These are phyloP conservation scores for Pseudococcus jackbeardsleyi DNA, from an alignment of 2,888 invertebrate genomes.

Conservation along the genomic window DNA sequence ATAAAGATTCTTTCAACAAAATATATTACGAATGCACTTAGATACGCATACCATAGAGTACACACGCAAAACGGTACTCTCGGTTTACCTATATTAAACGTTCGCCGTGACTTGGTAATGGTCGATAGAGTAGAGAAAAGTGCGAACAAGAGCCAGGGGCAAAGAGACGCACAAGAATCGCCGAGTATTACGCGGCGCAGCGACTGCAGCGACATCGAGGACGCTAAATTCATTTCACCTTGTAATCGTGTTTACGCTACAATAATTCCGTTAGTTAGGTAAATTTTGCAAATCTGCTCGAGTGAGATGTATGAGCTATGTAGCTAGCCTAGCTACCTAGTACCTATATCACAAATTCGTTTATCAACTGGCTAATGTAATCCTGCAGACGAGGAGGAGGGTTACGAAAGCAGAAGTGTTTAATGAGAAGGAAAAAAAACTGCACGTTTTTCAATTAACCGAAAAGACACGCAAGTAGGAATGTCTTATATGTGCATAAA, in stretches of 20 bases:
- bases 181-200: not conserved
- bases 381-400: not conserved
- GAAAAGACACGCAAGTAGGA: not conserved
- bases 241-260: slow-evolving; percentile 47
- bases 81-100: slow-evolving; percentile 16
- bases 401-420: not conserved
- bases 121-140: not conserved
- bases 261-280: slow-evolving; percentile 47
- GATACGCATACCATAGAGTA: slow-evolving; percentile 24
- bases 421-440: not conserved
- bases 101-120: slow-evolving; percentile 1
- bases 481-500: too few species aligned
- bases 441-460: not conserved
- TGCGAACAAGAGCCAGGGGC: not conserved
- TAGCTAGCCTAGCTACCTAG: not conserved
- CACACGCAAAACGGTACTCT: slow-evolving; percentile 28
- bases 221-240: slow-evolving; percentile 50
- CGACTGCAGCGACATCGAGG: slow-evolving; percentile 20
- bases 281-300: slow-evolving; percentile 47
- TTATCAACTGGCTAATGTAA: not conserved
- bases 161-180: not conserved
- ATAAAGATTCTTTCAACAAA: not conserved
- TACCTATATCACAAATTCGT: not conserved
- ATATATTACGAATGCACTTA: not conserved
- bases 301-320: not conserved